Percentiles rank a stretch among this genome's conserved stretches.
These are phyloP conservation scores for Ethmia dodecea DNA, from an alignment of 2,888 invertebrate genomes.

Conservation along the genomic window DNA sequence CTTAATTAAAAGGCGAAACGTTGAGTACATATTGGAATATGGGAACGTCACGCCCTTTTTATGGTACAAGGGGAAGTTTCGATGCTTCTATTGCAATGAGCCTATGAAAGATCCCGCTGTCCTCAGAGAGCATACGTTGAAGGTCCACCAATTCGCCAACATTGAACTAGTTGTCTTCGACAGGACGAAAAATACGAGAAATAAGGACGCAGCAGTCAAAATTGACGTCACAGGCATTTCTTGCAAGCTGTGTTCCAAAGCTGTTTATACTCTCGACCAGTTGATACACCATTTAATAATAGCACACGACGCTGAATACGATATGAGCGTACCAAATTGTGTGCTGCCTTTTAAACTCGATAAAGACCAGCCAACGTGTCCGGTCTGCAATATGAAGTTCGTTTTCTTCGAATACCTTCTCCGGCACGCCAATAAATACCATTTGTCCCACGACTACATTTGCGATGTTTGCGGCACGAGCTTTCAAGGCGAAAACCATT, in stretches of 20 bases:
- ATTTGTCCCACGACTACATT: constrained; percentile 63
- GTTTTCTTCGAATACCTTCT: constrained; percentile 64
- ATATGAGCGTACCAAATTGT: constrained; percentile 60
- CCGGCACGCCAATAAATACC: constrained; percentile 63
- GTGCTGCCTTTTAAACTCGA: constrained; percentile 60
- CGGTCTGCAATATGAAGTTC: constrained; percentile 61
- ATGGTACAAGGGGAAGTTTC: constrained; percentile 63
- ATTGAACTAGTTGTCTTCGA: constrained; percentile 57
- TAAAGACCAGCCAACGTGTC: constrained; percentile 55
- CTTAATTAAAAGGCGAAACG: constrained; percentile 53
- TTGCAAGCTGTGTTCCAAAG: constrained; percentile 52
- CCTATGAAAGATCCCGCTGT: constrained; percentile 51
- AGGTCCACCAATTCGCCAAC: constrained; percentile 49
- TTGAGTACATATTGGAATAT: constrained; percentile 64
- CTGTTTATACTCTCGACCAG: constrained; percentile 49
- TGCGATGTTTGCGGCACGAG: constrained; percentile 68
- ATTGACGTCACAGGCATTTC: constrained; percentile 57
- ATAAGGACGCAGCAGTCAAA: constrained; percentile 65
- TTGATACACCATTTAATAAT: constrained; percentile 64
- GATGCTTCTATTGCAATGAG: constrained; percentile 63
- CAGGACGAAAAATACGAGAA: constrained; percentile 60
- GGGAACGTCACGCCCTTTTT: constrained; percentile 64
- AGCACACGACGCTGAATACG: constrained; percentile 65
- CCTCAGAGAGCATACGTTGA: constrained; percentile 49
- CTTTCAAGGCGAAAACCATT: constrained; percentile 67